Evolutionary conservation across 2,888 invertebrate genomes (phyloP).

Genomic region (Leptopilina syphax): DNA sequence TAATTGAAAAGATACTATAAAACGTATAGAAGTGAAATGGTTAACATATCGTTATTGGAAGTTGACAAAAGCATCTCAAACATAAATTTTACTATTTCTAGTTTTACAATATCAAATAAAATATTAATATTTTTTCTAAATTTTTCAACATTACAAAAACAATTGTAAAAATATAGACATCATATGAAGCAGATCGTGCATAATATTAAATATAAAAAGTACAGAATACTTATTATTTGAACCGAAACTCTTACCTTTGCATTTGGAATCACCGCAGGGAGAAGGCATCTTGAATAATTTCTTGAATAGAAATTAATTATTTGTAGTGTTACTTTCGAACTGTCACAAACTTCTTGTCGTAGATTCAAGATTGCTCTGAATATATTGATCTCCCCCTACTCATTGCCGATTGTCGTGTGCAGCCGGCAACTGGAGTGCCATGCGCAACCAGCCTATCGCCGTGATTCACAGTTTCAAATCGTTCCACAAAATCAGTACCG

Average conservation of each 20-base stretch:
- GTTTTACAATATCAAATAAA: too few species aligned
- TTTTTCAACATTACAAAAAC: too few species aligned
- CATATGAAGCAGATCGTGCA: too few species aligned
- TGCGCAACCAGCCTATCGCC: slow-evolving; percentile 49
- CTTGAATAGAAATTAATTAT: slow-evolving; percentile 43
- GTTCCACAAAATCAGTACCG: slow-evolving; percentile 50
- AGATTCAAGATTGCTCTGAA: slow-evolving; percentile 59
- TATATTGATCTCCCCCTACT: slow-evolving; percentile 73
- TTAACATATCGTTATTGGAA: too few species aligned
- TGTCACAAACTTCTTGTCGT: slow-evolving; percentile 58
- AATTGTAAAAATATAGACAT: too few species aligned
- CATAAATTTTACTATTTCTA: too few species aligned
- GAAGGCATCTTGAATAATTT: slow-evolving; percentile 69
- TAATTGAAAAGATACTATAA: too few species aligned
- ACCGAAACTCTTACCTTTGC: slow-evolving; percentile 67
- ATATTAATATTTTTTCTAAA: too few species aligned
- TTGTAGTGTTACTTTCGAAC: slow-evolving; percentile 52
- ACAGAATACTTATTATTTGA: background rate
- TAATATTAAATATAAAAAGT: background rate
- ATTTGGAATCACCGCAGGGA: slow-evolving; percentile 69
- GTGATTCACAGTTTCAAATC: slow-evolving; percentile 40
- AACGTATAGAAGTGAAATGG: too few species aligned
- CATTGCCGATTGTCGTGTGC: slow-evolving; percentile 48
- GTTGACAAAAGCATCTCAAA: too few species aligned
- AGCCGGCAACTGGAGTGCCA: slow-evolving; percentile 50